phyloP scores from a whole-genome alignment of 2,113 vertebrate species.

The Clupea harengus region DNA sequence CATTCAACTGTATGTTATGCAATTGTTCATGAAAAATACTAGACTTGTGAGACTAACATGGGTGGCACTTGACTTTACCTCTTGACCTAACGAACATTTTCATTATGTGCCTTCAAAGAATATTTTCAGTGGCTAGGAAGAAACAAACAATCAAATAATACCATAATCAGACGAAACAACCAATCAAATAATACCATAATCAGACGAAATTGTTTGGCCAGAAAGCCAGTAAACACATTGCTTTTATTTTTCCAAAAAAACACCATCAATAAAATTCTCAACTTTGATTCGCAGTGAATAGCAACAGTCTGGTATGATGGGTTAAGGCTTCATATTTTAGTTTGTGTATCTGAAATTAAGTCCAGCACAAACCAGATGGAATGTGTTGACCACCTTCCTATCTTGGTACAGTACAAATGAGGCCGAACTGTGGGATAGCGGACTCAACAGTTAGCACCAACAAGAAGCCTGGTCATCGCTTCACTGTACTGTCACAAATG shows the following conservation, averaged over 20 bases:
- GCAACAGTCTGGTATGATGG: conserved; percentile 69
- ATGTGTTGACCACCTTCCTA: conserved; percentile 33
- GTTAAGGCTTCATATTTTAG: conserved; percentile 72
- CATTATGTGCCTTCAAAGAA: not conserved
- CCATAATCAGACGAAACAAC: conserved; percentile 21
- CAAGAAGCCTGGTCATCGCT: conserved; percentile 41
- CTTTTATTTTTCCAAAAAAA: conserved; percentile 68
- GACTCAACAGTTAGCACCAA: conserved; percentile 67
- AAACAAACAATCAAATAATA: conserved; percentile 34
- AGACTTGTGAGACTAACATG: too few species aligned
- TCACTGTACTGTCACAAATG: conserved; percentile 30
- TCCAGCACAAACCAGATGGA: conserved; percentile 52
- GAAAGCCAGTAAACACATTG: conserved; percentile 66
- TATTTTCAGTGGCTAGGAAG: conserved; percentile 7
- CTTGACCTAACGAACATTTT: not conserved
- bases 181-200: conserved; percentile 21
- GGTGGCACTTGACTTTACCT: too few species aligned
- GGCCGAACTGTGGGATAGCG: conserved; percentile 48
- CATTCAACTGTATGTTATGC: not conserved
- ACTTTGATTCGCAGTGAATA: conserved; percentile 58
- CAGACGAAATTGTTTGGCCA: conserved; percentile 40
- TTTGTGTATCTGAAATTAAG: conserved; percentile 63
- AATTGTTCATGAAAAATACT: not conserved
- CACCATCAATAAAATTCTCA: conserved; percentile 58
- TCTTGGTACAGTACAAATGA: conserved; percentile 47